Evolutionary conservation across 2,113 vertebrate genomes (phyloP), one percentile per base, ranked within the genome.

Genomic region (Catharus minimus): DNA sequence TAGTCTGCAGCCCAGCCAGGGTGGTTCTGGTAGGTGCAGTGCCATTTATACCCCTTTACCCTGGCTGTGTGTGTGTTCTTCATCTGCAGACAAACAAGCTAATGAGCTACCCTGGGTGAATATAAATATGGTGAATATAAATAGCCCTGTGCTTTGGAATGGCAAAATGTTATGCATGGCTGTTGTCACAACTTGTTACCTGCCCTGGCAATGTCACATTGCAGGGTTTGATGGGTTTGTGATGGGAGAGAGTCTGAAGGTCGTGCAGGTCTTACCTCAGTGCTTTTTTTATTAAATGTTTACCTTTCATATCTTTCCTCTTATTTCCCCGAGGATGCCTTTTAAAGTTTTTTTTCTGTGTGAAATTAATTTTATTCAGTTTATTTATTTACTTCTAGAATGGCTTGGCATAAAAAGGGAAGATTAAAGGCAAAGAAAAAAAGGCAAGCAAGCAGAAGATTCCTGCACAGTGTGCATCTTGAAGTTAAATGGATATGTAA

Each of bases 121-220:
- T 38, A 38, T 38, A 38, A 38, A 38, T 27, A 64, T 81, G 57
- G 39, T n/a, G 36, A 49, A n/a, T 79, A 74, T 39, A 67, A 68
- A 82, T 32, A 82, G n/a, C 28, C 50, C 28, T 7, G 39, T 71
- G 52, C 41, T 91, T 81, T 52, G 67, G 53, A 82, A 28, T 10
- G 52, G 24, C 27, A 32, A n/a, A 36, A 52, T 12, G 9, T 56
- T 18, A n/a, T 39, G 62, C 15, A 33, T 7, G 38, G 47, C 24
- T 78, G 61, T 73, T 73, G 72, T 86, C 86, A 62, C 32, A 90
- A n/a, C 38, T 69, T 41, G 21, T 86, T 80, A 69, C 75, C 64
- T 86, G 56, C 49, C 17, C 38, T 58, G 67, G 58, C 23, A 21
- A 9, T 79, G 43, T 58, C 60, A 80, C 26, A 8, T 39, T 49